Percentiles rank a stretch among this genome's conserved stretches.
These are phyloP conservation scores for Poeciliopsis presidionis DNA, from an alignment of 2,797 vertebrate species.

Conservation along the genomic window DNA sequence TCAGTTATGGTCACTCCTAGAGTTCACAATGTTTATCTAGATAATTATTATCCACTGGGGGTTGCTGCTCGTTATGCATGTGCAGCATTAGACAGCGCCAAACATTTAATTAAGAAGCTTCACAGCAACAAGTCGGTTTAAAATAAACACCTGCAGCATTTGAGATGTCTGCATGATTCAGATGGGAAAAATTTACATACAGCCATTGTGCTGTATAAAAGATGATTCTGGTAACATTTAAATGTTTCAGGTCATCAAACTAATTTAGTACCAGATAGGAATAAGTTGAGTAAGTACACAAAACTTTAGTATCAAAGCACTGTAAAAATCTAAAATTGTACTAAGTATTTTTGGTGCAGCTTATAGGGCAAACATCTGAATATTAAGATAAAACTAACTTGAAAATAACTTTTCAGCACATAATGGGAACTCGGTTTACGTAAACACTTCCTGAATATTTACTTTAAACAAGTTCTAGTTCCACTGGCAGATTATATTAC, in stretches of 20 bases:
- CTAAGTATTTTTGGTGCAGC: no score
- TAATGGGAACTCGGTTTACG: no score
- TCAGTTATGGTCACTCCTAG: constrained; percentile 12
- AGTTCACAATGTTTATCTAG: constrained; percentile 15
- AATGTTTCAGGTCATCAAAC: background rate
- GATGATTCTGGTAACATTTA: background rate
- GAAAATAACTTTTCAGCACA: no score
- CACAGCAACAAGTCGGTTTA: background rate
- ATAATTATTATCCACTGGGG: background rate
- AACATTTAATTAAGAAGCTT: constrained; percentile 17
- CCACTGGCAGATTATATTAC: no score
- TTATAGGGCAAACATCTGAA: no score
- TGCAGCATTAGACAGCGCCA: background rate
- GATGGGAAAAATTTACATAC: no score
- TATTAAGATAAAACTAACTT: no score
- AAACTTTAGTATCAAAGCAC: no score
- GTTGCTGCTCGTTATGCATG: constrained; percentile 10
- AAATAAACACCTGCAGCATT: constrained; percentile 13
- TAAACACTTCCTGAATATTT: no score
- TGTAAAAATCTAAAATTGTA: no score
- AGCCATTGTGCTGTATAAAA: background rate
- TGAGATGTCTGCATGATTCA: constrained; percentile 3
- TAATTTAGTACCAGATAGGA: background rate
- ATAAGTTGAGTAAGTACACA: background rate
- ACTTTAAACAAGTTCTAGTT: no score